Conservation (phyloP, 2,113 vertebrate species). For the Ochotona princeps region DNA sequence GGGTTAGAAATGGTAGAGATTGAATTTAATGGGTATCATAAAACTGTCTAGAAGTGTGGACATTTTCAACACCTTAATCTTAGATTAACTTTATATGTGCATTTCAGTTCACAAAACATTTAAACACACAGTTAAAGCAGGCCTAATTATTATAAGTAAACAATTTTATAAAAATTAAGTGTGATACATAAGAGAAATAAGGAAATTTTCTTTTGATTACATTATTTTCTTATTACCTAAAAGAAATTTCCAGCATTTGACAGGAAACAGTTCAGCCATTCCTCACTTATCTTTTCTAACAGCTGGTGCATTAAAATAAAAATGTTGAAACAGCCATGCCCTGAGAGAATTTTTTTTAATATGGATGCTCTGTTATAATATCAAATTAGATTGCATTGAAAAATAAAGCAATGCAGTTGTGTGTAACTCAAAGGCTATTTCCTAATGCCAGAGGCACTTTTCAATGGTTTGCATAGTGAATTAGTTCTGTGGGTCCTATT, state of each 20-base stretch:
- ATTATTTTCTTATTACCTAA: constrained; percentile 45
- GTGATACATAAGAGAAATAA: background rate
- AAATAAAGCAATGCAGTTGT: constrained; percentile 27
- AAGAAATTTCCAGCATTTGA: constrained; percentile 29
- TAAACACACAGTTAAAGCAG: background rate
- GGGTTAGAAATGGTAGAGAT: background rate
- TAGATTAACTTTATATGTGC: background rate
- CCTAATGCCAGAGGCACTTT: constrained; percentile 41
- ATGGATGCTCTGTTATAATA: constrained; percentile 56
- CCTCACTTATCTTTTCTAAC: constrained; percentile 50
- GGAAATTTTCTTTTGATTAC: background rate
- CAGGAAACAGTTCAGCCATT: background rate
- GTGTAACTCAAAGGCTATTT: constrained; percentile 49
- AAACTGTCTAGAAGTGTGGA: background rate
- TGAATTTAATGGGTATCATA: background rate
- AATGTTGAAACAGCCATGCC: constrained; percentile 10
- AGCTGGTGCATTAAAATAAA: constrained; percentile 34
- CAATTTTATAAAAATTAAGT: constrained; percentile 17
- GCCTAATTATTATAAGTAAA: background rate
- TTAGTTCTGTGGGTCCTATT: constrained; percentile 34
- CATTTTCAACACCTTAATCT: background rate
- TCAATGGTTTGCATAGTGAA: constrained; percentile 14
- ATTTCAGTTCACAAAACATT: background rate
- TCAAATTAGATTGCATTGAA: constrained; percentile 64
- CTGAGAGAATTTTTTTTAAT: constrained; percentile 51